Percentiles rank a stretch among this genome's conserved stretches.
Conservation (phyloP, 1,140 invertebrate genomes). For the Leguminivora glycinivorella region DNA sequence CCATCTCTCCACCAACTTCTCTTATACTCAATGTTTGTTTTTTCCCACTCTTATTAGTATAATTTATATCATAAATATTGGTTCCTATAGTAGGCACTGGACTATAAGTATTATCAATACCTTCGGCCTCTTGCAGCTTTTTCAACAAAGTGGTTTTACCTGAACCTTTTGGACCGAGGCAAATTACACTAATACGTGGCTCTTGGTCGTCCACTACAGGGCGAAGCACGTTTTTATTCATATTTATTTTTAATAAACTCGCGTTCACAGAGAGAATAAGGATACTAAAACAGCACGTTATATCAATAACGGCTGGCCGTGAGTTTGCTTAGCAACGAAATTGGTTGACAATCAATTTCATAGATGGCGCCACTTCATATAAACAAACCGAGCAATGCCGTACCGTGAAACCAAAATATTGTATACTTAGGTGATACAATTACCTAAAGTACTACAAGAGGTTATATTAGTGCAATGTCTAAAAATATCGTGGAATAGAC, state of each 20-base stretch:
- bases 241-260: background rate
- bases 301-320: background rate
- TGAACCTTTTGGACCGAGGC: conserved; percentile 86
- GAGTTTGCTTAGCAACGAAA: background rate
- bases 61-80: conserved; percentile 84
- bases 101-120: conserved; percentile 85
- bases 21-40: conserved; percentile 71
- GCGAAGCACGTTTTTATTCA: conserved; percentile 7
- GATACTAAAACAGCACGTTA: background rate
- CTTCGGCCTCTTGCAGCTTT: conserved; percentile 83
- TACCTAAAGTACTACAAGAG: background rate
- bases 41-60: conserved; percentile 76
- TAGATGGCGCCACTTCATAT: background rate
- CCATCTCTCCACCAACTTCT: conserved; percentile 89
- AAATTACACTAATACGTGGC: conserved; percentile 81
- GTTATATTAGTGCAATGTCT: background rate
- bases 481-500: background rate
- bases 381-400: background rate
- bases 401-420: background rate
- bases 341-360: background rate
- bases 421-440: background rate
- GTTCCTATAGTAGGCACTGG: conserved; percentile 89
- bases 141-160: conserved; percentile 91
- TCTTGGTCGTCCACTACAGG: conserved; percentile 64
- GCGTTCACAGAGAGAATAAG: background rate